A percentile compares a stretch with the other conserved stretches of the same genome.
Evolutionary conservation across 2,888 invertebrate genomes (phyloP).

Genomic region (Polyommatus iphigenia): DNA sequence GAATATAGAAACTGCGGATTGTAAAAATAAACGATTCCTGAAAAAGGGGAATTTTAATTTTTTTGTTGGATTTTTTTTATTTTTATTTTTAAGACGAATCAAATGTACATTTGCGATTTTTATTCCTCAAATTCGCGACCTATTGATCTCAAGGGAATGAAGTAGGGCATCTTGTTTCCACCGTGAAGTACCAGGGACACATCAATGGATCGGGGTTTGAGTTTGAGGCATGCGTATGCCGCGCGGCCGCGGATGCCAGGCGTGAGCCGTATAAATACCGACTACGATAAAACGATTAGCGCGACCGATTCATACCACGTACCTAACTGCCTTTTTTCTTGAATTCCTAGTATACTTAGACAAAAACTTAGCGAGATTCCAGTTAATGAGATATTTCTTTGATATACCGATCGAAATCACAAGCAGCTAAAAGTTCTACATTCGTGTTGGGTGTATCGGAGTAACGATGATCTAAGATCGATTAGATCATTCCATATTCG

Average conservation of each 20-base stretch:
- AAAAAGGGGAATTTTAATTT: too few species aligned
- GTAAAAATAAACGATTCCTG: too few species aligned
- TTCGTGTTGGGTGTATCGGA: neutral
- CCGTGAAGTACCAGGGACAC: constrained; percentile 46
- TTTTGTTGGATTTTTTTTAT: too few species aligned
- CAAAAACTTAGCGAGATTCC: neutral
- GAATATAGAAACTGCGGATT: too few species aligned
- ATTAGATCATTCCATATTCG: neutral
- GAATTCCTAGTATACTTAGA: neutral
- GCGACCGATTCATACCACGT: neutral
- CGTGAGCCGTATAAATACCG: constrained; percentile 34
- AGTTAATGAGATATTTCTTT: neutral
- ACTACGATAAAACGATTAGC: constrained; percentile 23
- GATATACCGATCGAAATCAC: neutral
- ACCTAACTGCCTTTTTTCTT: neutral
- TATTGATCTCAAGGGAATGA: constrained; percentile 33
- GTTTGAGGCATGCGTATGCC: constrained; percentile 54
- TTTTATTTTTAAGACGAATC: too few species aligned
- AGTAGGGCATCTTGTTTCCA: constrained; percentile 42
- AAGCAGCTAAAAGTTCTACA: neutral
- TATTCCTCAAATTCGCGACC: neutral
- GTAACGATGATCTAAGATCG: neutral
- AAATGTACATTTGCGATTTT: neutral
- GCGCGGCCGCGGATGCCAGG: constrained; percentile 47
- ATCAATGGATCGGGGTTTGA: constrained; percentile 49